Percentiles rank a stretch among this genome's conserved stretches.
Conservation (phyloP, 2,113 vertebrate species). For the Gallinago undulata region DNA sequence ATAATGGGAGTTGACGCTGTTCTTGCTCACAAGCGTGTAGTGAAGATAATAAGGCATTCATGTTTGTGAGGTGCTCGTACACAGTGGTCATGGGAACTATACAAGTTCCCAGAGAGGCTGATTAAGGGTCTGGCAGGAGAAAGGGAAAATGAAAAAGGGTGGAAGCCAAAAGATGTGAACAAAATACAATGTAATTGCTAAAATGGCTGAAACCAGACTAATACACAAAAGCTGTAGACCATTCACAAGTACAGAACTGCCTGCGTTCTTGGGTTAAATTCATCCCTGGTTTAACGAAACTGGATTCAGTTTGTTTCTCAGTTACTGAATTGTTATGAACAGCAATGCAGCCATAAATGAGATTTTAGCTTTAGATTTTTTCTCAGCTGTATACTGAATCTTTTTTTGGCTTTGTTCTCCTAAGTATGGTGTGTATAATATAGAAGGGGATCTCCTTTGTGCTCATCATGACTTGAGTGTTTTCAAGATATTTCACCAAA, state of each 20-base stretch:
- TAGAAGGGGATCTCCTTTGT: background rate
- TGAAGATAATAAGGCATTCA: background rate
- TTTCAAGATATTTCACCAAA: background rate
- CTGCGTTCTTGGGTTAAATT: background rate
- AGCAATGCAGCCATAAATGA: background rate
- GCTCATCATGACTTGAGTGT: background rate
- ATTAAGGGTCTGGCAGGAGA: background rate
- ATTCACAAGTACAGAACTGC: background rate
- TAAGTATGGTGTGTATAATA: background rate
- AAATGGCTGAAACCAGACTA: conserved; percentile 11
- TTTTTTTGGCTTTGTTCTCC: background rate
- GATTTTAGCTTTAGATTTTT: background rate
- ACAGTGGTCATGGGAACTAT: background rate
- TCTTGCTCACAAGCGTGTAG: background rate
- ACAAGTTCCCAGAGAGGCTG: background rate
- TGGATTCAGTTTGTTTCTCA: background rate
- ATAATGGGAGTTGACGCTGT: background rate
- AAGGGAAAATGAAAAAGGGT: background rate
- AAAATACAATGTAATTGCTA: conserved; percentile 8
- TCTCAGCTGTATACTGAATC: background rate
- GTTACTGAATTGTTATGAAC: background rate
- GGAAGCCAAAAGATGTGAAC: background rate
- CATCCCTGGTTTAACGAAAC: background rate
- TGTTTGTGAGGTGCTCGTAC: background rate
- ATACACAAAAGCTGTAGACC: conserved; percentile 17